Percentiles rank a stretch among this genome's conserved stretches.
Evolutionary conservation across 2,888 invertebrate species (phyloP).

Genomic region (Machimus rusticus): DNA sequence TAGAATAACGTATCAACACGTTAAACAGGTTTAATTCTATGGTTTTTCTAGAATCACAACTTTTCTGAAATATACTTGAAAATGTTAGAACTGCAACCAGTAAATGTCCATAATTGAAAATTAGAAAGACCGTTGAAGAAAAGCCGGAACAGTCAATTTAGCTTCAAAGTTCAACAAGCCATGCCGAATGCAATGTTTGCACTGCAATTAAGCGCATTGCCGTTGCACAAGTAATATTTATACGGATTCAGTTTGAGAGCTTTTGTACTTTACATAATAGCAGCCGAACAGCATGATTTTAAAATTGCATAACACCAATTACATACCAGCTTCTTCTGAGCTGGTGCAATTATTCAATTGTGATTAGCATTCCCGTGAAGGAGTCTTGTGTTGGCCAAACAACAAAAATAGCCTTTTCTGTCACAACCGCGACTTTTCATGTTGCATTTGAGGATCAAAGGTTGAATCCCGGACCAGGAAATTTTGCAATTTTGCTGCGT

Average conservation of each 20-base stretch:
- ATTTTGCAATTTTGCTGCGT: background rate
- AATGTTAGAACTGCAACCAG: background rate
- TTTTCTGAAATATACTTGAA: background rate
- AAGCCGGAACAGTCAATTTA: background rate
- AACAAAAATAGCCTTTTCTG: background rate
- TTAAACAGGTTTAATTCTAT: background rate
- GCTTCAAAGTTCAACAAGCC: background rate
- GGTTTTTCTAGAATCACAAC: background rate
- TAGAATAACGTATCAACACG: background rate
- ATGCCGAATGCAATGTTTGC: background rate
- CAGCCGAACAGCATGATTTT: background rate
- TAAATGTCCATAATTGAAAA: background rate
- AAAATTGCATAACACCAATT: background rate
- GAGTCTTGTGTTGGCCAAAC: background rate
- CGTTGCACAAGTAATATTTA: background rate
- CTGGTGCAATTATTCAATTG: background rate
- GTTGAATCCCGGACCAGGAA: background rate
- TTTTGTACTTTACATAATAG: background rate
- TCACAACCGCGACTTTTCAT: background rate
- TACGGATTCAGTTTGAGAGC: background rate
- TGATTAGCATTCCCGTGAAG: background rate
- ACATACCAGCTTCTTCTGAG: background rate
- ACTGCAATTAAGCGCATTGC: background rate
- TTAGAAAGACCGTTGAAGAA: background rate
- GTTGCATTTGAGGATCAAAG: background rate